Evolutionary conservation across 2,888 invertebrate genomes (phyloP), one percentile per base, ranked within the genome.

Genomic region (Lissonota sp.): DNA sequence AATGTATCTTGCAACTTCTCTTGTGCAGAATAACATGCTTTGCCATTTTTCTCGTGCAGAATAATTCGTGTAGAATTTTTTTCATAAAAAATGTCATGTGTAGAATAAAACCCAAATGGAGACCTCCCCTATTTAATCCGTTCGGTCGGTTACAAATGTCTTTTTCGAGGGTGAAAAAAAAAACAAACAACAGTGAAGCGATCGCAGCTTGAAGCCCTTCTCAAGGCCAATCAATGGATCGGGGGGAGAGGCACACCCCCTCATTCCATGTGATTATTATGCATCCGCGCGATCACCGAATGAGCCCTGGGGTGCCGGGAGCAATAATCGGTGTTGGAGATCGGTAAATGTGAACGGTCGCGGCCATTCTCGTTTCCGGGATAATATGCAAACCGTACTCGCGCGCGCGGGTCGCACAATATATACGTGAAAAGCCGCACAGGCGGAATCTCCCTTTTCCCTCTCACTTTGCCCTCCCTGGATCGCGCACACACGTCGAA

Each of bases 311-410:
- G 53, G 5, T 4, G 53, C 14, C 14, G 12, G 53, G 10, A n/a
- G 49, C 5, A n/a, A n/a, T 10, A n/a, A n/a, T n/a, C 5, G 62
- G 10, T 42, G 14, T 57, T 51, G 60, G 42, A 14, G 57, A 78
- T 71, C 60, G 53, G 8, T 71, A 16, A 44, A 44, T 10, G 44
- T 26, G 16, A 44, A 12, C 37, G 42, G 4, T 51, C 53, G 44
- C 60, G 70, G 58, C 66, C 42, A 64, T 71, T 66, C 51, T 64
- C 71, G 64, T 78, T 60, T 66, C 58, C 71, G 64, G 46, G 26
- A 5, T 71, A 71, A 77, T 64, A 58, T 51, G 64, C 49, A 60
- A 60, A 49, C 58, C 39, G 12, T 64, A n/a, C n/a, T n/a, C n/a
- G 14, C 64, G 4, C 26, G 26, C 26, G 26, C 26, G 26, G 26